Evolutionary conservation across 2,797 vertebrate species (phyloP).

Genomic region (Vultur gryphus): DNA sequence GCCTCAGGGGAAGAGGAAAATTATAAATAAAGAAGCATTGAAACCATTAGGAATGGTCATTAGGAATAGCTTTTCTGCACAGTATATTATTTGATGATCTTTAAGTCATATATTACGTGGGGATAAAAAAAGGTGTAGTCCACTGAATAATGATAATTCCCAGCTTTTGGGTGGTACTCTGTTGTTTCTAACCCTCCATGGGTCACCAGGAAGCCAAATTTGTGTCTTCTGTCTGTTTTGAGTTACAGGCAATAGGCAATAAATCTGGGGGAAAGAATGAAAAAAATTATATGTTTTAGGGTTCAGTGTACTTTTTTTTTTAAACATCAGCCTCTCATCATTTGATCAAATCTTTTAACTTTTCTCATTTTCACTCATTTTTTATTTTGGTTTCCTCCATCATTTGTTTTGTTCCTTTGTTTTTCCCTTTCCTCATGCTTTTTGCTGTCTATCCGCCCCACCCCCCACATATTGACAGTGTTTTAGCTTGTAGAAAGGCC

Average conservation of each 20-base stretch:
- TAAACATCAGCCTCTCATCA: neutral
- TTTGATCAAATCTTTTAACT: neutral
- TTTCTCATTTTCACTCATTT: neutral
- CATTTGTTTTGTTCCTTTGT: neutral
- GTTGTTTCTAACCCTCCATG: neutral
- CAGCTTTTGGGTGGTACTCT: neutral
- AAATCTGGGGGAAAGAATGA: neutral
- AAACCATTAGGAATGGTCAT: slow-evolving; percentile 37
- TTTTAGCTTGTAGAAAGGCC: neutral
- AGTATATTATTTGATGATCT: neutral
- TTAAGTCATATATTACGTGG: neutral
- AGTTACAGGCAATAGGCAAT: neutral
- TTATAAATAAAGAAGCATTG: slow-evolving; percentile 41
- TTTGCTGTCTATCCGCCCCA: neutral
- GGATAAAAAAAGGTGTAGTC: neutral
- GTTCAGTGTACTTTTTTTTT: neutral
- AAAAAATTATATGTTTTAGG: neutral
- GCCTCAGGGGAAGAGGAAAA: slow-evolving; percentile 46
- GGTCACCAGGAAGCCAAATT: neutral
- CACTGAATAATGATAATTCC: neutral
- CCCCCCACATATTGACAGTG: neutral
- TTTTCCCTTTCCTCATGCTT: neutral
- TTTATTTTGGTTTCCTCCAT: neutral
- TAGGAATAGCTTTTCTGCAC: slow-evolving; percentile 10
- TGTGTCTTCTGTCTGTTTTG: neutral